These are phyloP conservation scores for Gryon sp. DNA, from an alignment of 1,140 invertebrate species.

Conservation along the genomic window DNA sequence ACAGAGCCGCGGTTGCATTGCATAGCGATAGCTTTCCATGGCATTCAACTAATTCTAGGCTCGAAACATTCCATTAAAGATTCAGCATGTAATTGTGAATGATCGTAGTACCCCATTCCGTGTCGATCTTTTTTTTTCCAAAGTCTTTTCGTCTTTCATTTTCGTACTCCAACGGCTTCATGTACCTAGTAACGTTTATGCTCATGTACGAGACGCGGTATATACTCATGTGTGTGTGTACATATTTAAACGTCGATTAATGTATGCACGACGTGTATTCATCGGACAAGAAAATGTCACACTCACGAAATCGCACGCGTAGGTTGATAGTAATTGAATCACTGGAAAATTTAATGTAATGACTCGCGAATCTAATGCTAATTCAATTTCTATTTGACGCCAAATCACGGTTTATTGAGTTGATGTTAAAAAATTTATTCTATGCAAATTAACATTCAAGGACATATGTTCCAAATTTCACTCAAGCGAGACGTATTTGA, in stretches of 20 bases:
- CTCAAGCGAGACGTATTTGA: neutral
- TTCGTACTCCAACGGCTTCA: too few relatives aligned
- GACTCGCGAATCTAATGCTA: slow-evolving; percentile 58
- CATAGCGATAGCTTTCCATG: slow-evolving; percentile 76
- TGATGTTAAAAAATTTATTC: slow-evolving; percentile 45
- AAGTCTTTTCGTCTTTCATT: slow-evolving; percentile 56
- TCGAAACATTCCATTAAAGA: slow-evolving; percentile 80
- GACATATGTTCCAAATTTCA: slow-evolving; percentile 21
- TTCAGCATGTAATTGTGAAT: slow-evolving; percentile 80
- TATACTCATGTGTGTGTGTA: slow-evolving; percentile 8
- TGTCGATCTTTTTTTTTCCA: slow-evolving; percentile 53
- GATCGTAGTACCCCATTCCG: slow-evolving; percentile 68
- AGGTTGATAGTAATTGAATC: slow-evolving; percentile 58
- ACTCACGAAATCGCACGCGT: slow-evolving; percentile 57
- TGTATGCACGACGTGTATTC: slow-evolving; percentile 54
- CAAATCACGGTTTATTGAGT: slow-evolving; percentile 50
- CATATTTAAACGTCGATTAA: slow-evolving; percentile 54
- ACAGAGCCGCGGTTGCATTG: slow-evolving; percentile 63
- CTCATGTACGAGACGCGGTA: neutral
- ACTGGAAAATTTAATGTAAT: slow-evolving; percentile 64
- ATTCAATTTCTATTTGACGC: slow-evolving; percentile 57
- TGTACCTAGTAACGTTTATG: too few relatives aligned
- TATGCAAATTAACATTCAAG: slow-evolving; percentile 53
- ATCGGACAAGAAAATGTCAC: slow-evolving; percentile 63
- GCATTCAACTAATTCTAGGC: slow-evolving; percentile 79